Evolutionary conservation across 1,140 invertebrate genomes (phyloP).

Genomic region (Euura saliciscinereae): DNA sequence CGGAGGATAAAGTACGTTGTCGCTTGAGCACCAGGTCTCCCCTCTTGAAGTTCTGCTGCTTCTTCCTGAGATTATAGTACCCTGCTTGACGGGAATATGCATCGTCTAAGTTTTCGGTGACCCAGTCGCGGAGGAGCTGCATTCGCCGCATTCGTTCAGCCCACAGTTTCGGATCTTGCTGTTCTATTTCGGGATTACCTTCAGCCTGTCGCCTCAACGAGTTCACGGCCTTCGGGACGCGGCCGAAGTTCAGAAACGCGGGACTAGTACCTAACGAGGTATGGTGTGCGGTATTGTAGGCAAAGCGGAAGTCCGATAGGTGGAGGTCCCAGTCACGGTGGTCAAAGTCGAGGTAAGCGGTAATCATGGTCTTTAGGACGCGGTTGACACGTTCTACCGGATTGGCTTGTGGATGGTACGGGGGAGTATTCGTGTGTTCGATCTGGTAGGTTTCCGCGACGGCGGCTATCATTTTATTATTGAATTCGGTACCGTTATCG

Average conservation of each 20-base stretch:
- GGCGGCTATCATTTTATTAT: conserved; percentile 22
- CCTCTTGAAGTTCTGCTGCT: conserved; percentile 3
- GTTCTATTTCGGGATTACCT: background rate
- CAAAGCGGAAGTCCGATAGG: conserved; percentile 41
- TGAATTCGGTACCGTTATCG: conserved; percentile 37
- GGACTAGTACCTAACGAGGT: conserved; percentile 41
- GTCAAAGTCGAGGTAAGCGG: conserved; percentile 40
- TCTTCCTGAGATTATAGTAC: conserved; percentile 10
- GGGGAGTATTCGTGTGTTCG: conserved; percentile 33
- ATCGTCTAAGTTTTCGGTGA: background rate
- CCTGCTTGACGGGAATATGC: background rate
- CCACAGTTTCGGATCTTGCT: background rate
- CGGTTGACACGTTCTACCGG: conserved; percentile 50
- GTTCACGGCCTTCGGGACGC: background rate
- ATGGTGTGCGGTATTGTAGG: conserved; percentile 47
- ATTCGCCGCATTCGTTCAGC: conserved; percentile 8
- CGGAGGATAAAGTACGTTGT: conserved; percentile 20
- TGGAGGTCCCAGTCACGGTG: conserved; percentile 48
- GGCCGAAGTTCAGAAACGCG: conserved; percentile 46
- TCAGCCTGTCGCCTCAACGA: background rate
- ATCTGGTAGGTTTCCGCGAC: conserved; percentile 25
- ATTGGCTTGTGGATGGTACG: conserved; percentile 53
- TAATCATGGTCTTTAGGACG: conserved; percentile 45
- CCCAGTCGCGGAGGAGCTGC: background rate
- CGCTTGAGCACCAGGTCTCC: conserved; percentile 18